Evolutionary conservation across 2,888 invertebrate genomes (phyloP), one percentile per base, ranked within the genome.

Genomic region (Marasmarcha lunaedactyla): DNA sequence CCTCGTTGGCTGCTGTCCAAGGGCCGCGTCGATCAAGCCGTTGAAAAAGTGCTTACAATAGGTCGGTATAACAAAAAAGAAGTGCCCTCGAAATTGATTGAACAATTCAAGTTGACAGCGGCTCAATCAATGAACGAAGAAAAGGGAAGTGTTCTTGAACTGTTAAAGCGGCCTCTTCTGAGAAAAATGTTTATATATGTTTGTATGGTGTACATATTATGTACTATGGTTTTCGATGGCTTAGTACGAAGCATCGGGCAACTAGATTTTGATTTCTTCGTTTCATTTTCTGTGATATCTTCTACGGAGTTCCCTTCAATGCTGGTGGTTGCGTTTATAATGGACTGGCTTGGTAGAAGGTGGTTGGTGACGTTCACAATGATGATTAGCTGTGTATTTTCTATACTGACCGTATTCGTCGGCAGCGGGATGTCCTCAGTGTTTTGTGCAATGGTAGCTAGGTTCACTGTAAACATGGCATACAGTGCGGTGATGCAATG

Each of bases 1-100:
- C 67, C 71, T 27, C 59, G 64, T 47, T 71, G 71, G 71, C 45
- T 71, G 15, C 49, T 71, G 15, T 62, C 71, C 15, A 65, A 56
- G 55, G 69, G 69, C 14, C 61, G 63, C 13, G 48, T 64, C 1
- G 65, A 71, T 39, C 66, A 69, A 27, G 65, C 70, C 1, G 48
- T 71, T 6, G 43, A 58, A 1, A 71, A 63, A 49, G 43, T 72
- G 12, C 40, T 63, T 7, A 52, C 49, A 1, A 71, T 72, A 7
- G 62, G 63, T 15, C 56, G 64, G 45, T 52, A 64, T 1, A 72
- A 72, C 43, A 68, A 54, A 42, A 70, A 60, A 37, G 52, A 55
- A 41, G 46, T 72, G 26, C 57, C 71, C 5, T 36, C 43, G 1
- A 65, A 70, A 38, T 20, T 69, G 9, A 59, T 71, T 27, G 59